phyloP scores from a whole-genome alignment of 2,888 invertebrate genomes.

The Plagiodera versicolora region DNA sequence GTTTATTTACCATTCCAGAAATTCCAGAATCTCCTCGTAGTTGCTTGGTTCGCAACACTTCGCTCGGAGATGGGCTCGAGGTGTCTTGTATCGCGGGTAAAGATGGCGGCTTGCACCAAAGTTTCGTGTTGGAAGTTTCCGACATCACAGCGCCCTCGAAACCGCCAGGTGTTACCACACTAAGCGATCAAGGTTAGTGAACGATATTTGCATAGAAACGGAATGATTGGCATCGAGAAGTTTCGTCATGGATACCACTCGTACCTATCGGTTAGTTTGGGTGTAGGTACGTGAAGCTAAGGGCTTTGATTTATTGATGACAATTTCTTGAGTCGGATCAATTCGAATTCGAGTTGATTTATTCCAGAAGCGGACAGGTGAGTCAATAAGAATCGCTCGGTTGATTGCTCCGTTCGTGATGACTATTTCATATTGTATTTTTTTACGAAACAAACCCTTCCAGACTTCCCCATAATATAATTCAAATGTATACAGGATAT shows the following conservation, averaged over 20 bases:
- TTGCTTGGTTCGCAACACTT: constrained; percentile 73
- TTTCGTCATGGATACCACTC: neutral
- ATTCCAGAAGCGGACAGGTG: too few relatives aligned
- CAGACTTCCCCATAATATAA: too few relatives aligned
- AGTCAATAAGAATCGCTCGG: too few relatives aligned
- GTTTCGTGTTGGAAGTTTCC: constrained; percentile 78
- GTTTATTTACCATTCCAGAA: constrained; percentile 54
- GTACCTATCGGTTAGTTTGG: neutral
- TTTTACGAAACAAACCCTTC: too few relatives aligned
- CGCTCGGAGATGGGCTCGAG: constrained; percentile 60
- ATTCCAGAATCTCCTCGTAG: constrained; percentile 75
- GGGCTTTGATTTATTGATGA: neutral
- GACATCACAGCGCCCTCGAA: constrained; percentile 58
- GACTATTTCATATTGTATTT: too few relatives aligned
- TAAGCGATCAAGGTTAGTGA: constrained; percentile 52
- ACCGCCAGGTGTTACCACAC: constrained; percentile 52
- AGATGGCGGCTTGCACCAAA: constrained; percentile 80
- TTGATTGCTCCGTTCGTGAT: too few relatives aligned
- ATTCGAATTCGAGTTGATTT: too few relatives aligned
- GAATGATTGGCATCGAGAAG: neutral
- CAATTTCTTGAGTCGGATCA: neutral
- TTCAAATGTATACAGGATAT: too few relatives aligned
- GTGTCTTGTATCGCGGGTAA: constrained; percentile 76
- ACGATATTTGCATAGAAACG: neutral
- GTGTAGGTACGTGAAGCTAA: neutral